These are phyloP conservation scores for Alviniconcha marisindica DNA, from an alignment of 1,140 invertebrate species.

Conservation along the genomic window DNA sequence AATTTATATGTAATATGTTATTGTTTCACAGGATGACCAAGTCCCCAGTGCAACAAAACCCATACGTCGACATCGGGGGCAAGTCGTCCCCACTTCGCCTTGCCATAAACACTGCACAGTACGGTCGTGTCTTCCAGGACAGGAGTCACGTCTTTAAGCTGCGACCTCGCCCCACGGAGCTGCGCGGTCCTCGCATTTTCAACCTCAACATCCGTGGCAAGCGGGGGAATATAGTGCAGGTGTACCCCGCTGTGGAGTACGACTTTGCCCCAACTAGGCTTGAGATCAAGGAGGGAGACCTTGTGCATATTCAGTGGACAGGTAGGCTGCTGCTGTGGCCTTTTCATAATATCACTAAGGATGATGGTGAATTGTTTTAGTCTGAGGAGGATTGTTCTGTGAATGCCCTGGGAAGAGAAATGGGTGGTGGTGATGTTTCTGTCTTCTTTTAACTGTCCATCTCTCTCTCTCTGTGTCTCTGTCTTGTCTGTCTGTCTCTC, in stretches of 20 bases:
- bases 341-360: too few species aligned
- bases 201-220: conserved; percentile 74
- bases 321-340: conserved; percentile 61
- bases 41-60: conserved; percentile 65
- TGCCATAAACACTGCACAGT: conserved; percentile 74
- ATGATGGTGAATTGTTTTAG: too few species aligned
- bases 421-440: too few species aligned
- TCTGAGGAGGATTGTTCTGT: too few species aligned
- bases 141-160: conserved; percentile 71
- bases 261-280: conserved; percentile 71
- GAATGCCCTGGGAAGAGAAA: too few species aligned
- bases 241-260: conserved; percentile 74
- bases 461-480: too few species aligned
- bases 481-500: too few species aligned
- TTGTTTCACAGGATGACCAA: conserved; percentile 20
- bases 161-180: conserved; percentile 52
- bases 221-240: conserved; percentile 74
- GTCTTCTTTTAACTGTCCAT: too few species aligned
- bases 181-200: conserved; percentile 55
- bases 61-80: conserved; percentile 65
- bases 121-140: conserved; percentile 74
- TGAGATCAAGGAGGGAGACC: conserved; percentile 59
- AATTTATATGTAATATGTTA: background rate
- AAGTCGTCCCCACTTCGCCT: conserved; percentile 64
- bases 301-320: conserved; percentile 75